Percentiles rank a stretch among this genome's conserved stretches.
phyloP scores from a whole-genome alignment of 2,888 invertebrate genomes.

The Diaperis boleti region DNA sequence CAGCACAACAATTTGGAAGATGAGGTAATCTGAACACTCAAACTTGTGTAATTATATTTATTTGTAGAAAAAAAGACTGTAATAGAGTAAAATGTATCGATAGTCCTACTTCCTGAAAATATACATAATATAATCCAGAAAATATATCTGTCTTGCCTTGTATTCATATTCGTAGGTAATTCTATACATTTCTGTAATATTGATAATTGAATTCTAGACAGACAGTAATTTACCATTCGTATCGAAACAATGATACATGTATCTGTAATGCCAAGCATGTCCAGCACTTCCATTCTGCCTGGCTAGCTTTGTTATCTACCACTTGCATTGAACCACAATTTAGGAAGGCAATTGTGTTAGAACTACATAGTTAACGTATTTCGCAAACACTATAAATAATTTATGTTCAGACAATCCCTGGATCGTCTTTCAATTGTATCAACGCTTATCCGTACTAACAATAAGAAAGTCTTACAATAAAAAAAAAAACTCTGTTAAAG shows the following conservation, averaged over 20 bases:
- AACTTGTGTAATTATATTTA: too few species aligned
- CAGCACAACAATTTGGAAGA: too few species aligned
- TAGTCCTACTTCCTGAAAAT: too few species aligned
- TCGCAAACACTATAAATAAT: constrained; percentile 21
- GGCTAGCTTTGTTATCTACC: constrained; percentile 20
- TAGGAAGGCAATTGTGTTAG: constrained; percentile 25
- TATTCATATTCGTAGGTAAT: too few species aligned
- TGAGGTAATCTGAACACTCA: too few species aligned
- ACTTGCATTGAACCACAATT: constrained; percentile 31
- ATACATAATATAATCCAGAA: too few species aligned
- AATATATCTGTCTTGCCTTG: too few species aligned
- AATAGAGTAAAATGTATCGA: too few species aligned
- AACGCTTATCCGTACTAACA: not conserved
- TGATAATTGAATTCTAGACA: constrained; percentile 23
- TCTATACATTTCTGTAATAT: not conserved
- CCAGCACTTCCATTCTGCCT: constrained; percentile 19
- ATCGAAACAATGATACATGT: constrained; percentile 20
- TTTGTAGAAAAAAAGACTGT: too few species aligned
- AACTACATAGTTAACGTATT: constrained; percentile 14
- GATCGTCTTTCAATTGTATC: not conserved
- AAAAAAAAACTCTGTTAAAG: not conserved
- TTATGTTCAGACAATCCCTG: not conserved
- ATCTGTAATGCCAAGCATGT: constrained; percentile 30
- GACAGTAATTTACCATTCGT: constrained; percentile 20
- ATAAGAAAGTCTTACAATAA: too few species aligned